phyloP scores from a whole-genome alignment of 2,113 vertebrate genomes.

The Thinocorus orbignyianus region DNA sequence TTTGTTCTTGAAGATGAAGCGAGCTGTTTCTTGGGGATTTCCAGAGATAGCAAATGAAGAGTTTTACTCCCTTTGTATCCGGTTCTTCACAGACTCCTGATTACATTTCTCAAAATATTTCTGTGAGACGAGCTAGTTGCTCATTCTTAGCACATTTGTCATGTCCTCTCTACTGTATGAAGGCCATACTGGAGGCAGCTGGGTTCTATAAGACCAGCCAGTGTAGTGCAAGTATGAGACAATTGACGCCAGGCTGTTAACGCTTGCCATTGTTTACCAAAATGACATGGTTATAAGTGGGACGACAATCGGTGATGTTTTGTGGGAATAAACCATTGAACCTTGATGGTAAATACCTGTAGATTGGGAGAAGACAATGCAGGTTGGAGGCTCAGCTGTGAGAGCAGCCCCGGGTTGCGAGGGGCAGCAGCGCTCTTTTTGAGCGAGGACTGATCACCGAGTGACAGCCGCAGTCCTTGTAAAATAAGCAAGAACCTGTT shows the following conservation, averaged over 20 bases:
- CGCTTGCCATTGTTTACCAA: neutral
- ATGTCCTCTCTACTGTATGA: neutral
- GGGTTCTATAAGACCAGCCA: neutral
- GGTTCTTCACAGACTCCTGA: neutral
- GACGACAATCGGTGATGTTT: neutral
- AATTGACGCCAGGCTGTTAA: neutral
- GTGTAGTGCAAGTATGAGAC: neutral
- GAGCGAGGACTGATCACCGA: accelerated
- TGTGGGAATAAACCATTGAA: neutral
- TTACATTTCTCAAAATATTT: neutral
- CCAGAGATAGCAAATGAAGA: neutral
- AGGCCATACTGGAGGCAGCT: neutral
- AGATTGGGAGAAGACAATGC: neutral
- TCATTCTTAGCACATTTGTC: neutral
- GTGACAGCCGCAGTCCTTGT: neutral
- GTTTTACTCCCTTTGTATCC: neutral
- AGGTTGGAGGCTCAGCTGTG: neutral
- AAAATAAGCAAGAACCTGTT: neutral
- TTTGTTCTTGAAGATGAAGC: neutral
- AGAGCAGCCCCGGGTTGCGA: neutral
- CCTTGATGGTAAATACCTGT: neutral
- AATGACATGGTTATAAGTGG: neutral
- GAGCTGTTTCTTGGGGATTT: neutral
- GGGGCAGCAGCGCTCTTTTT: neutral
- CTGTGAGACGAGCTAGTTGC: neutral